A percentile compares a stretch with the other conserved stretches of the same genome.
Conservation (phyloP, 2,888 invertebrate genomes). For the Pomacea canaliculata region DNA sequence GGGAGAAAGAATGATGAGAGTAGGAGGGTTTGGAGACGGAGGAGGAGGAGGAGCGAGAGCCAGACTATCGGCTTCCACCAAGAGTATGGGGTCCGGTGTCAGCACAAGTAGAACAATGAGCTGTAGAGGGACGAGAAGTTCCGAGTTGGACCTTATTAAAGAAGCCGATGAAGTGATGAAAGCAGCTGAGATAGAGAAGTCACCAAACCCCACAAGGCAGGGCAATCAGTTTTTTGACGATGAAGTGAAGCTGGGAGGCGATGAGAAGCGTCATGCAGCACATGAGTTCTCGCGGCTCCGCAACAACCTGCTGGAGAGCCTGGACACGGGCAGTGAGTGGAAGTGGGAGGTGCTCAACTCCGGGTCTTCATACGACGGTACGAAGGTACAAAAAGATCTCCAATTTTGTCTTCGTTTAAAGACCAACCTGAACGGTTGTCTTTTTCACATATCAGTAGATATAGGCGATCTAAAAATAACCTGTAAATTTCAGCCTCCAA, state of each 20-base stretch:
- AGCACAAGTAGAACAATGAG: too few species aligned
- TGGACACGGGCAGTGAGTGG: background rate
- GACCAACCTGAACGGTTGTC: too few species aligned
- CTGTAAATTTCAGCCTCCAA: too few species aligned
- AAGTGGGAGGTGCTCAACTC: conserved; percentile 11
- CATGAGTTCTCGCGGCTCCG: background rate
- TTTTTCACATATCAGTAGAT: too few species aligned
- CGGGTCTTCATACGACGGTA: conserved; percentile 19
- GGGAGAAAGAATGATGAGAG: too few species aligned
- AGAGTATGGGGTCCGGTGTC: too few species aligned
- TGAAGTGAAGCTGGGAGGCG: conserved; percentile 11
- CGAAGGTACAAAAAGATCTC: conserved; percentile 7
- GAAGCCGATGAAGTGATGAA: conserved; percentile 1
- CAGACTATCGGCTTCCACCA: too few species aligned
- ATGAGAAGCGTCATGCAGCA: background rate
- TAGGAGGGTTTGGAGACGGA: too few species aligned
- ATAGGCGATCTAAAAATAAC: too few species aligned
- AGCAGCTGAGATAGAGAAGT: background rate
- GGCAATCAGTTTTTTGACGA: conserved; percentile 5
- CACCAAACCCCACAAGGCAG: background rate
- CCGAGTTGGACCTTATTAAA: background rate
- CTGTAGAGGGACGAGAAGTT: too few species aligned
- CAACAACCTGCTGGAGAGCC: background rate
- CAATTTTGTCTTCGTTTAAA: too few species aligned
- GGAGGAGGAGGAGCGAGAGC: too few species aligned